Percentiles rank a stretch among this genome's conserved stretches.
Conservation (phyloP, 2,113 vertebrate genomes). For the Ictidomys tridecemlineatus region DNA sequence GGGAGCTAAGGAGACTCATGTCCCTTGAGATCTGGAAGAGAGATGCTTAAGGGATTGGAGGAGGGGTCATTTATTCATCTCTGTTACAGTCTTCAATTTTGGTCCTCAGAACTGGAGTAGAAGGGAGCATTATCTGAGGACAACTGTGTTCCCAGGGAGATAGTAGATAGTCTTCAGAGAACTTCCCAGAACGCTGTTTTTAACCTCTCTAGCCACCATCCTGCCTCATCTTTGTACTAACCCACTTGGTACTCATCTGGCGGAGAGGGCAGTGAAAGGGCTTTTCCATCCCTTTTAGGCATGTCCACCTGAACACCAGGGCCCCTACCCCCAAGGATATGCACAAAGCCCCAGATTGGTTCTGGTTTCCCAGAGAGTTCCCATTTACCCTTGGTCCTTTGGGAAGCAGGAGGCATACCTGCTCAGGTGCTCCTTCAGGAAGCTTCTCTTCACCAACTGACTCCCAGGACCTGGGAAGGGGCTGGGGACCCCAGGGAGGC, state of each 20-base stretch:
- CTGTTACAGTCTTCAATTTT: not conserved
- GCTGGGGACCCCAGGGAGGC: slow-evolving; percentile 38
- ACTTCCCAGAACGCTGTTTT: not conserved
- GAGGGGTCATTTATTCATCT: not conserved
- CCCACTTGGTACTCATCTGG: not conserved
- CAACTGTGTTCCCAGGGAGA: not conserved
- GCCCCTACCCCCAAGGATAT: not conserved
- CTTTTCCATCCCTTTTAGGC: not conserved
- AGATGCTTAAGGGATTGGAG: not conserved
- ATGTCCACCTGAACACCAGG: not conserved
- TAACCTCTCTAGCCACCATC: not conserved
- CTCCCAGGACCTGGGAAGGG: not conserved
- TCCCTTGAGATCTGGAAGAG: not conserved
- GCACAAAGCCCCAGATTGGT: not conserved
- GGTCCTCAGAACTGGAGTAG: not conserved
- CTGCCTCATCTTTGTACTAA: not conserved
- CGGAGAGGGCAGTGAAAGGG: not conserved
- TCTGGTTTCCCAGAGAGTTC: not conserved
- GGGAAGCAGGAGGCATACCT: not conserved
- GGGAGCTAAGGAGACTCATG: not conserved
- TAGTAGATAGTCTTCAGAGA: not conserved
- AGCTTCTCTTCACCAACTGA: not conserved
- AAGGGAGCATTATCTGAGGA: not conserved
- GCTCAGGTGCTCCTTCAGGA: not conserved
- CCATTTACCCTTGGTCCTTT: not conserved